These are phyloP conservation scores for Bradypodion pumilum DNA, from an alignment of 2,797 vertebrate species.

Conservation along the genomic window DNA sequence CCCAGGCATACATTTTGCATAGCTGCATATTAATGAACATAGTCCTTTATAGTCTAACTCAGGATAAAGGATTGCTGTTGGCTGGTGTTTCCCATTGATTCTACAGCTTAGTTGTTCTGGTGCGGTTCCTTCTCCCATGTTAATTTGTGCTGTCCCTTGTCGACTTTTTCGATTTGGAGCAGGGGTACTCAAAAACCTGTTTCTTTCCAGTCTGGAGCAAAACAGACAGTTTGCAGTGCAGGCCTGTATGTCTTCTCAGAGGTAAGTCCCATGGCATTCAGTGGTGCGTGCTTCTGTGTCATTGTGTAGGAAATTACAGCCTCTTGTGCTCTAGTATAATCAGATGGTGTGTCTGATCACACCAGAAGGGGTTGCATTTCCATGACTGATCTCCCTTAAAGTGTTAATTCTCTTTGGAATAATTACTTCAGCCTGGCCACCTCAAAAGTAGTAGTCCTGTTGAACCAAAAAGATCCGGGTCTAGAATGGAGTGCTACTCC, in stretches of 20 bases:
- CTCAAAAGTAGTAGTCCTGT: no score
- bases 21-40: slow-evolving; percentile 22
- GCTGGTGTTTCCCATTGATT: not conserved
- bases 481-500: no score
- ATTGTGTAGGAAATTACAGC: not conserved
- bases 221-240: no score
- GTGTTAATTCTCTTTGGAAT: no score
- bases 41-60: not conserved
- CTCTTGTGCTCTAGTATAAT: no score
- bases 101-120: not conserved
- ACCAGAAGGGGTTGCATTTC: no score
- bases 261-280: not conserved
- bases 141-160: slow-evolving; percentile 15
- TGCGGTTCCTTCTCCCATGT: not conserved
- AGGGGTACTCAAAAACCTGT: not conserved
- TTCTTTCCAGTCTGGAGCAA: not conserved
- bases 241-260: not conserved
- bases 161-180: slow-evolving; percentile 13
- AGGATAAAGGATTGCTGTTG: slow-evolving; percentile 5
- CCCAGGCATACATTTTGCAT: slow-evolving; percentile 11
- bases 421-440: no score
- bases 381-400: no score
- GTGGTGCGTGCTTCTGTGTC: not conserved
- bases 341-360: no score
- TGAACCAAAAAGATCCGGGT: no score